phyloP scores from a whole-genome alignment of 2,113 vertebrate genomes.

The Okapia johnstoni region DNA sequence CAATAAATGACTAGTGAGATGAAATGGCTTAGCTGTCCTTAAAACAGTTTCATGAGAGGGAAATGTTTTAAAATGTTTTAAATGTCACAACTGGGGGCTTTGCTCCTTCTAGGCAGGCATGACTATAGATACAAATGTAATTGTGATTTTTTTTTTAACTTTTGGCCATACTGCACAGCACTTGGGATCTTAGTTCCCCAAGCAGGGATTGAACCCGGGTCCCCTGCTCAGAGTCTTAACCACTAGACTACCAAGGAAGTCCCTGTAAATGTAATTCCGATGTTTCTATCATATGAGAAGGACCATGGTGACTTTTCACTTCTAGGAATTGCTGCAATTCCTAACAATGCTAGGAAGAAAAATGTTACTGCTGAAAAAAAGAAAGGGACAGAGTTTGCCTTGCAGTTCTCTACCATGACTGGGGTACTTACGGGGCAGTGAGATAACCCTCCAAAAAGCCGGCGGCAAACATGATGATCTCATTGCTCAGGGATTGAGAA shows the following conservation, averaged over 20 bases:
- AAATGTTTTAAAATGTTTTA: background rate
- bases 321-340: background rate
- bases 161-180: background rate
- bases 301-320: background rate
- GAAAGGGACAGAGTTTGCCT: background rate
- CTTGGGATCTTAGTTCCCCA: background rate
- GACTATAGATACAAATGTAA: background rate
- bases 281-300: background rate
- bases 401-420: background rate
- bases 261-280: background rate
- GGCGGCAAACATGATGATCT: conserved; percentile 88
- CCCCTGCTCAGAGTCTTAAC: background rate
- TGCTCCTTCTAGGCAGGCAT: background rate
- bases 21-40: background rate
- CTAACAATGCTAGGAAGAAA: background rate
- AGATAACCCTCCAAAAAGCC: conserved; percentile 94
- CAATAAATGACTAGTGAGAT: background rate
- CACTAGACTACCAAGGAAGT: background rate
- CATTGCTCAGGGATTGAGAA: conserved; percentile 78
- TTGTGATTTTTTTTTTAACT: background rate
- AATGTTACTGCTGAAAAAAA: background rate
- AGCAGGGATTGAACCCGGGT: background rate
- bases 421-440: conserved; percentile 88
- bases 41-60: background rate
- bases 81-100: background rate